Percentiles rank a stretch among this genome's conserved stretches.
Evolutionary conservation across 2,888 invertebrate genomes (phyloP).

Genomic region (Bembecia ichneumoniformis): DNA sequence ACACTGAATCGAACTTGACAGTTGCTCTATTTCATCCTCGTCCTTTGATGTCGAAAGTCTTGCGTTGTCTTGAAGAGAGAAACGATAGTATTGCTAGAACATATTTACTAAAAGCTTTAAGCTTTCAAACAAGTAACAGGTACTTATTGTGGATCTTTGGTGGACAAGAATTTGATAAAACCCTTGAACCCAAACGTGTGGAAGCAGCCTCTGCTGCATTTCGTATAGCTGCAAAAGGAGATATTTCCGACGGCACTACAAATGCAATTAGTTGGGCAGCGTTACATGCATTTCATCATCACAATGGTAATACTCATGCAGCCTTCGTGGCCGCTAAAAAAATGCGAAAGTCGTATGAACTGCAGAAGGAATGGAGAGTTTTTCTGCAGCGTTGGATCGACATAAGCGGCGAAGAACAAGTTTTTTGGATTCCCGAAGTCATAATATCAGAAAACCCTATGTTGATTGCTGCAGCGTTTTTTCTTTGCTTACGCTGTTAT

Average conservation of each 20-base stretch:
- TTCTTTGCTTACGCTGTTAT: conserved; percentile 54
- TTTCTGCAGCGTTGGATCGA: conserved; percentile 43
- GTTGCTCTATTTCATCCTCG: conserved; percentile 32
- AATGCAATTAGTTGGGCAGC: conserved; percentile 59
- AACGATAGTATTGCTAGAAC: conserved; percentile 33
- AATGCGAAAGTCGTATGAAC: conserved; percentile 52
- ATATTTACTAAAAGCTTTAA: conserved; percentile 37
- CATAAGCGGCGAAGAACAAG: conserved; percentile 54
- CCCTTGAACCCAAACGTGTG: conserved; percentile 14
- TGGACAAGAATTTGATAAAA: conserved; percentile 43
- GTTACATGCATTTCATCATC: conserved; percentile 46
- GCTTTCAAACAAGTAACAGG: conserved; percentile 35
- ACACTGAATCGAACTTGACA: conserved; percentile 30
- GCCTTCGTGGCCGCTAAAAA: conserved; percentile 48
- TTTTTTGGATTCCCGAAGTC: conserved; percentile 42
- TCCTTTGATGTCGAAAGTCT: conserved; percentile 36
- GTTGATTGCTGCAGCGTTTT: conserved; percentile 54
- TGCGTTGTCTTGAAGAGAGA: conserved; percentile 44
- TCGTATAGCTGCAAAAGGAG: conserved; percentile 49
- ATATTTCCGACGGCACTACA: conserved; percentile 47
- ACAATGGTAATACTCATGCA: conserved; percentile 25
- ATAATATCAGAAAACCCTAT: conserved; percentile 38
- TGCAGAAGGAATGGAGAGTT: conserved; percentile 43
- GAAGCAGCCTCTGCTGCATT: conserved; percentile 41
- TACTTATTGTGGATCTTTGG: conserved; percentile 52